Evolutionary conservation across 2,797 vertebrate genomes (phyloP).

Genomic region (Xenentodon cancila): DNA sequence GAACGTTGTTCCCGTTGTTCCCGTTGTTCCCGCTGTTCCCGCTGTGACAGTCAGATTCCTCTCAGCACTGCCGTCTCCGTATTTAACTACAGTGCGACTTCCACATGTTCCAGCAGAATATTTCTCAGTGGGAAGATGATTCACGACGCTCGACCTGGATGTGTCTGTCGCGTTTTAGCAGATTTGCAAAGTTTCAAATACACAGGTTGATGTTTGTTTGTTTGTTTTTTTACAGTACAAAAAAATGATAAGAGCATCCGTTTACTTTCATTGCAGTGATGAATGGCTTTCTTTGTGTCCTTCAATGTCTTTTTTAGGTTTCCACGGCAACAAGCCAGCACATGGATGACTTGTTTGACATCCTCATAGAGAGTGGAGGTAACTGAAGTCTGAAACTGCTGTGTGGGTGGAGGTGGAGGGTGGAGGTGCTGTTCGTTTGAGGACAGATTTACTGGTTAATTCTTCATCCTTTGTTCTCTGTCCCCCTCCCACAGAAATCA

Average conservation of each 20-base stretch:
- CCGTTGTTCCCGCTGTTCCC: too few relatives aligned
- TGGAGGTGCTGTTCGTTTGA: not conserved
- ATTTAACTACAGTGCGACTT: too few relatives aligned
- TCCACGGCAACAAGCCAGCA: conserved; percentile 94
- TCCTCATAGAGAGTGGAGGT: conserved; percentile 99
- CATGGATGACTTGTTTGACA: conserved; percentile 99
- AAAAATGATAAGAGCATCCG: not conserved
- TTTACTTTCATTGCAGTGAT: not conserved
- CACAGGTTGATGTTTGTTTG: not conserved
- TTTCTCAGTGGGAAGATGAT: too few relatives aligned
- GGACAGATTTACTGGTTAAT: not conserved
- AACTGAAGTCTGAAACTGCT: conserved; percentile 22
- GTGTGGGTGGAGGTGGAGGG: not conserved
- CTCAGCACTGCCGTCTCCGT: too few relatives aligned
- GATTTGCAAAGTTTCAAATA: too few relatives aligned
- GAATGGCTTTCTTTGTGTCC: conserved; percentile 31
- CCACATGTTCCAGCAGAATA: too few relatives aligned
- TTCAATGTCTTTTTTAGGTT: conserved; percentile 76
- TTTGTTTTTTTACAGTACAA: too few relatives aligned
- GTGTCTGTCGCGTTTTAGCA: too few relatives aligned
- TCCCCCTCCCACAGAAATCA: conserved; percentile 85
- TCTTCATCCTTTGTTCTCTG: not conserved
- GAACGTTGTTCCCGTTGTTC: too few relatives aligned
- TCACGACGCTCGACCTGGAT: too few relatives aligned
- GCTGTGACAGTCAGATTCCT: too few relatives aligned